Percentiles rank a stretch among this genome's conserved stretches.
Evolutionary conservation across 2,888 invertebrate species (phyloP).

Genomic region (Ormyrus rosae): DNA sequence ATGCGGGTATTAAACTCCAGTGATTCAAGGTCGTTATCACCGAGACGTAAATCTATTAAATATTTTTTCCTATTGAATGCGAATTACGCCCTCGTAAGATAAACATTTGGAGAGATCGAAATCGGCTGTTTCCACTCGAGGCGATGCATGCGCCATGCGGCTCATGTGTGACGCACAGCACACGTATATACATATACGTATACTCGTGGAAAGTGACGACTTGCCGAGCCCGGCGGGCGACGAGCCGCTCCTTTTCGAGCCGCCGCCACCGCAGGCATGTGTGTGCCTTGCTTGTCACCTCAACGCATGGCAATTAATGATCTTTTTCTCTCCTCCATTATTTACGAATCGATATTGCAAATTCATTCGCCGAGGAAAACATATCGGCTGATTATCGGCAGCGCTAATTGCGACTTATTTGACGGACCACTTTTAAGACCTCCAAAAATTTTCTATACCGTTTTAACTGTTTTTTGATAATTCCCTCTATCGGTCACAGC

Average conservation of each 20-base stretch:
- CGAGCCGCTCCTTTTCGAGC: conserved; percentile 18
- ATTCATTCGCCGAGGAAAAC: not conserved
- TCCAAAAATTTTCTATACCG: no score
- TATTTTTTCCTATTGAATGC: no score
- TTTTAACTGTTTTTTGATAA: no score
- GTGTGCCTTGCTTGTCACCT: no score
- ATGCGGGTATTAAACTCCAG: no score
- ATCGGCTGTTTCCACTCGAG: not conserved
- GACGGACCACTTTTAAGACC: no score
- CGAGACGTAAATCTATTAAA: no score
- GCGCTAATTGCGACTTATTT: no score
- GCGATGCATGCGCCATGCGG: not conserved
- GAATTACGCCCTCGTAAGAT: not conserved
- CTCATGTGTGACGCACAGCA: not conserved
- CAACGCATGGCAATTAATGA: not conserved
- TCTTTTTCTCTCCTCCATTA: not conserved
- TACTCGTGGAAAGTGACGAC: not conserved
- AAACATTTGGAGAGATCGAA: not conserved
- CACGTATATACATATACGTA: not conserved
- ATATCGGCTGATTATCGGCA: no score
- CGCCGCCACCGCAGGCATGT: not conserved
- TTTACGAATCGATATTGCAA: not conserved
- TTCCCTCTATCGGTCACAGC: no score
- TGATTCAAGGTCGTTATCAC: no score
- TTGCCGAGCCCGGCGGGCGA: not conserved